Percentiles rank a stretch among this genome's conserved stretches.
phyloP scores from a whole-genome alignment of 2,797 vertebrate species.

The Acropternis orthonyx region DNA sequence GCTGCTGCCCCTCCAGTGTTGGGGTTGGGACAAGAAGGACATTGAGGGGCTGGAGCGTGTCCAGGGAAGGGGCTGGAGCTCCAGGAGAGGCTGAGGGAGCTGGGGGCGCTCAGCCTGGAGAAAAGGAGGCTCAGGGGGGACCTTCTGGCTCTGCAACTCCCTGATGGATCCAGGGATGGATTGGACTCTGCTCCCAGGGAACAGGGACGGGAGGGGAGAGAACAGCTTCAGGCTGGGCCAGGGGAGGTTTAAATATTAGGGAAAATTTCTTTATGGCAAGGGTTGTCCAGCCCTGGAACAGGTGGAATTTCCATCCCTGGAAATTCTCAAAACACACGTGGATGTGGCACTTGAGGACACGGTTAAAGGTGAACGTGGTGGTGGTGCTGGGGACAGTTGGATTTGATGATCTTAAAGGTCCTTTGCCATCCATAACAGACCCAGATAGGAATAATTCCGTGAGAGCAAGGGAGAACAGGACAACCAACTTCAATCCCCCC shows the following conservation, averaged over 20 bases:
- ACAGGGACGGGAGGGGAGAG: not conserved
- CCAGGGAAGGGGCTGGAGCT: not conserved
- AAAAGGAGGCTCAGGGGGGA: not conserved
- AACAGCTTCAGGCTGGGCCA: not conserved
- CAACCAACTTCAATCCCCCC: not conserved
- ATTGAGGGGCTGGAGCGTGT: rapidly evolving
- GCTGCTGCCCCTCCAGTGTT: not conserved
- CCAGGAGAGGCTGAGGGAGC: not conserved
- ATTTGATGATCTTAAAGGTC: not conserved
- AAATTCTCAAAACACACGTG: too few species aligned
- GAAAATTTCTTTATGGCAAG: not conserved
- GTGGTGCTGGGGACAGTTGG: not conserved
- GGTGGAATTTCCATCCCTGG: too few species aligned
- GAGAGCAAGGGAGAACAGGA: not conserved
- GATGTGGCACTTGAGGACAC: not conserved
- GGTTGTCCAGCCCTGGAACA: not conserved
- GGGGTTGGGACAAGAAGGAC: not conserved
- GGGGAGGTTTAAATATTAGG: too few species aligned
- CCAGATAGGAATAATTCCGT: not conserved
- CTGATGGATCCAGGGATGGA: not conserved
- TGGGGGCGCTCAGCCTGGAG: not conserved
- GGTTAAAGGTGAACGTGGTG: not conserved
- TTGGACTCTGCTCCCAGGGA: not conserved
- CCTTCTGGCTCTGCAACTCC: not conserved
- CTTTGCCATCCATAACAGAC: not conserved